phyloP scores from a whole-genome alignment of 2,888 invertebrate genomes.

The Dicyrtoma fusca region DNA sequence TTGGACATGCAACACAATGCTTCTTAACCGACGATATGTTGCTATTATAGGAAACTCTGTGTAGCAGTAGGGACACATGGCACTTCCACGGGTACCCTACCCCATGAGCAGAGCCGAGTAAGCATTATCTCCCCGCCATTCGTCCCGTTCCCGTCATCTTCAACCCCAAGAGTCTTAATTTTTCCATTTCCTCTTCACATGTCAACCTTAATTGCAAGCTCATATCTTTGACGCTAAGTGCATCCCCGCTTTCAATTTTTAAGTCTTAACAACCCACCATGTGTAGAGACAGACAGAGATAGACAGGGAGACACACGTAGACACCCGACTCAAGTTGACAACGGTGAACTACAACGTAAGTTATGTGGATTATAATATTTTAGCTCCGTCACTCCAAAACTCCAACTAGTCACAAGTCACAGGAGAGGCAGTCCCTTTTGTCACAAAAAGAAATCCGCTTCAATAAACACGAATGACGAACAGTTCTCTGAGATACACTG shows the following conservation, averaged over 20 bases:
- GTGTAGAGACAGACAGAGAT: not conserved
- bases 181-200: slow-evolving; percentile 47
- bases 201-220: slow-evolving; percentile 51
- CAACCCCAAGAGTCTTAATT: slow-evolving; percentile 38
- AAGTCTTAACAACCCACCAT: not conserved
- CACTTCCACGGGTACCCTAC: no score
- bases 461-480: no score
- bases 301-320: not conserved
- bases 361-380: no score
- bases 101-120: not conserved
- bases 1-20: no score
- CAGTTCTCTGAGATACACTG: no score
- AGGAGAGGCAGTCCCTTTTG: no score
- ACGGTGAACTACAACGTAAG: not conserved
- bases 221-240: slow-evolving; percentile 16
- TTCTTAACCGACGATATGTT: no score
- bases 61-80: no score
- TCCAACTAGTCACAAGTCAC: no score
- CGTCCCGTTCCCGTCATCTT: slow-evolving; percentile 20
- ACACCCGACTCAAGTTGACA: not conserved
- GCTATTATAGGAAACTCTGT: no score
- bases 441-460: no score
- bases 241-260: slow-evolving; percentile 23
- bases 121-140: not conserved
- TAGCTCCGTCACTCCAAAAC: no score